Conservation (phyloP, 1,140 invertebrate genomes). For the Brachionus sp. region DNA sequence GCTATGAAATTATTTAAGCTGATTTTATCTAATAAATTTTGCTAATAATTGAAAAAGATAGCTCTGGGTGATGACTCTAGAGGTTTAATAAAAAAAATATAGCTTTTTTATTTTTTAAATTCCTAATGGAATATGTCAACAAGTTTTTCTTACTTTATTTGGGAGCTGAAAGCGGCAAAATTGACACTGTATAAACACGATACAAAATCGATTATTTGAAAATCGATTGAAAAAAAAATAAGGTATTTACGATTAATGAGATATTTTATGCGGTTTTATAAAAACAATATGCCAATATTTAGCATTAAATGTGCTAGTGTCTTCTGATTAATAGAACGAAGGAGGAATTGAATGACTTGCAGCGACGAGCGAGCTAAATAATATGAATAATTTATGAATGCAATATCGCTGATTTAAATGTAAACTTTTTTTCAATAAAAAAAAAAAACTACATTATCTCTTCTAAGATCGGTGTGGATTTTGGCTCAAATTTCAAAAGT, state of each 20-base stretch:
- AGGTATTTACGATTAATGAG: not conserved
- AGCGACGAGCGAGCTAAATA: not conserved
- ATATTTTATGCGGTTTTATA: not conserved
- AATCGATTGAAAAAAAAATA: not conserved
- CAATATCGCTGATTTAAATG: not conserved
- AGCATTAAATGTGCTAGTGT: not conserved
- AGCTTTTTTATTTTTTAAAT: not conserved
- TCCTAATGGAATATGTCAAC: not conserved
- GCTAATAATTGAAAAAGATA: not conserved
- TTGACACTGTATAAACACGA: not conserved
- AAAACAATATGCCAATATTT: not conserved
- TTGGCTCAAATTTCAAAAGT: slow-evolving; percentile 11
- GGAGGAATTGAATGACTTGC: slow-evolving; percentile 5
- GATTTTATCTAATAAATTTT: not conserved
- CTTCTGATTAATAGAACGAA: not conserved
- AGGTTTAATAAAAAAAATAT: not conserved
- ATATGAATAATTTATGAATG: slow-evolving; percentile 5
- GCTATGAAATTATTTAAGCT: not conserved
- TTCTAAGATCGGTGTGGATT: not conserved
- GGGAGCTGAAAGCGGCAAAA: not conserved
- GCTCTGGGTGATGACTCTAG: not conserved
- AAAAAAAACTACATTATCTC: not conserved
- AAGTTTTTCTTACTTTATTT: not conserved
- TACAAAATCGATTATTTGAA: not conserved
- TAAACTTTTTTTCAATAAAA: not conserved